These are phyloP conservation scores for Diarsia rubi DNA, from an alignment of 2,888 invertebrate genomes.

Conservation along the genomic window DNA sequence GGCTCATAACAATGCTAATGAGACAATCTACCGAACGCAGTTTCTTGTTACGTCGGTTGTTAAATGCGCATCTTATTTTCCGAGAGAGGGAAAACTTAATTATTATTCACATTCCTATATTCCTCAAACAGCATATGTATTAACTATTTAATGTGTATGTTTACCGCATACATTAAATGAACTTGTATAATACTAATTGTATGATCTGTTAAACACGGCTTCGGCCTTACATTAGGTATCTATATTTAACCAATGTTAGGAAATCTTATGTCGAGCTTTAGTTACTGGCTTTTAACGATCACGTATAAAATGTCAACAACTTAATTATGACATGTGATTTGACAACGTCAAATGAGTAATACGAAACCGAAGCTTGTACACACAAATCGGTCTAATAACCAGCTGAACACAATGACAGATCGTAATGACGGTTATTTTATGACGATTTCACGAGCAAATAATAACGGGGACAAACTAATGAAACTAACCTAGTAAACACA, in stretches of 20 bases:
- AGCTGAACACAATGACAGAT: constrained; percentile 50
- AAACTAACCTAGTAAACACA: constrained; percentile 54
- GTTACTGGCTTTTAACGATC: constrained; percentile 46
- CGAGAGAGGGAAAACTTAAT: constrained; percentile 3
- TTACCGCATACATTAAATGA: constrained; percentile 48
- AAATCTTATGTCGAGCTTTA: constrained; percentile 30
- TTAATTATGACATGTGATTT: constrained; percentile 56
- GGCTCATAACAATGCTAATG: constrained; percentile 9
- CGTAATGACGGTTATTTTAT: constrained; percentile 56
- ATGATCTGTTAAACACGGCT: constrained; percentile 29
- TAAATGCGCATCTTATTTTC: constrained; percentile 1
- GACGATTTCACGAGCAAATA: constrained; percentile 49
- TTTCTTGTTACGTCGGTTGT: constrained; percentile 13
- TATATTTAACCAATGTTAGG: constrained; percentile 45
- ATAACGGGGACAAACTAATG: constrained; percentile 48
- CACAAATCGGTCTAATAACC: constrained; percentile 51
- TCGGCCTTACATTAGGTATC: constrained; percentile 22
- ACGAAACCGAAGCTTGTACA: constrained; percentile 38
- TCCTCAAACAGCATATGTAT: constrained; percentile 34
- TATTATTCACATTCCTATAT: constrained; percentile 48
- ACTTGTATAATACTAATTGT: constrained; percentile 48
- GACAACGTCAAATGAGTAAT: constrained; percentile 45
- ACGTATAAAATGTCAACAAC: constrained; percentile 52
- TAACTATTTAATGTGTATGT: constrained; percentile 47
- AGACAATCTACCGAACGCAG: constrained; percentile 4